Conservation (phyloP, 1,140 invertebrate genomes). For the Bombyx mandarina region DNA sequence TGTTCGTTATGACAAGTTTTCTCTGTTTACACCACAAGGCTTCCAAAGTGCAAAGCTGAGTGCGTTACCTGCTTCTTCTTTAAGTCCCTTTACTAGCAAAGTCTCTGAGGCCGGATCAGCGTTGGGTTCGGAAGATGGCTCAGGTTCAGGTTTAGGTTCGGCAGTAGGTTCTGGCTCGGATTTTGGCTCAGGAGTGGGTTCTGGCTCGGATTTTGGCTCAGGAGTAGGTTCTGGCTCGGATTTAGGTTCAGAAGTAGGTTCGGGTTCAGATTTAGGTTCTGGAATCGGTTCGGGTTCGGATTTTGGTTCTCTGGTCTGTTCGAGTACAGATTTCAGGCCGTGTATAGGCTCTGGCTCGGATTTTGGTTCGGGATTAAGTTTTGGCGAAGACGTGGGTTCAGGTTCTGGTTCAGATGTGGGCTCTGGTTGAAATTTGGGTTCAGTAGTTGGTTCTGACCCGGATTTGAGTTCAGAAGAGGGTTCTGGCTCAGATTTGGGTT, state of each 20-base stretch:
- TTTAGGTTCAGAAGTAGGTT: slow-evolving; percentile 57
- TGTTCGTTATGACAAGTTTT: too few species aligned
- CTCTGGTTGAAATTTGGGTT: slow-evolving; percentile 31
- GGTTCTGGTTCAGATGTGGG: slow-evolving; percentile 40
- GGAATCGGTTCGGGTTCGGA: slow-evolving; percentile 41
- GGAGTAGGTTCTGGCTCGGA: slow-evolving; percentile 37
- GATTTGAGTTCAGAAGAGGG: slow-evolving; percentile 55
- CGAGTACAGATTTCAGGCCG: slow-evolving; percentile 54
- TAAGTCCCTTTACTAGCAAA: slow-evolving; percentile 61
- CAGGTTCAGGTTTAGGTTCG: slow-evolving; percentile 61
- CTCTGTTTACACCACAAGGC: too few species aligned
- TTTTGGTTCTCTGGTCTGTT: slow-evolving; percentile 59
- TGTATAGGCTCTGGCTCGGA: slow-evolving; percentile 52
- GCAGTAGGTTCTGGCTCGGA: slow-evolving; percentile 62
- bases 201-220: slow-evolving; percentile 57
- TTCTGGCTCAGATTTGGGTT: slow-evolving; percentile 59
- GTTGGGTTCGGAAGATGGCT: slow-evolving; percentile 50
- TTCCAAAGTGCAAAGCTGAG: slow-evolving; percentile 33
- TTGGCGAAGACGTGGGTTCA: slow-evolving; percentile 57
- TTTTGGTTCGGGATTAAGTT: slow-evolving; percentile 33
- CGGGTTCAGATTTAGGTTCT: slow-evolving; percentile 12
- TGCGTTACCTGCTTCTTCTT: slow-evolving; percentile 61
- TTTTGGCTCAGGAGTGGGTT: slow-evolving; percentile 58
- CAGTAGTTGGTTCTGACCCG: slow-evolving; percentile 55
- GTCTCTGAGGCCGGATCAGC: slow-evolving; percentile 43